Evolutionary conservation across 2,888 invertebrate genomes (phyloP), one percentile per base, ranked within the genome.

Genomic region (Eristalis intricaria): DNA sequence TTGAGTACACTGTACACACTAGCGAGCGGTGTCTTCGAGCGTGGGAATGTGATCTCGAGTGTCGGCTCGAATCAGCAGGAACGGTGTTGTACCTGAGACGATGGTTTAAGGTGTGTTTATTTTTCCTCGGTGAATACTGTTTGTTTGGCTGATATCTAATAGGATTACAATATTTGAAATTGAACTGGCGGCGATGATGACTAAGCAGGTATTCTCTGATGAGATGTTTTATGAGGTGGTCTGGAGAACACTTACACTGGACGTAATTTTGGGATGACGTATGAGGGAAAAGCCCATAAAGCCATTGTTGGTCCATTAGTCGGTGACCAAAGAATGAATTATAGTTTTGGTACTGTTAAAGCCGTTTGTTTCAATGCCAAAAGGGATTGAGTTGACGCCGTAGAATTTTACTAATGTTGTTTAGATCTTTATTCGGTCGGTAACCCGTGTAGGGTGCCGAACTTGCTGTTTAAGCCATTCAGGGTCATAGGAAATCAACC

Each of bases 31-130:
- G 69, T 60, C 75, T 26, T 35, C 65, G 50, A 87, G 19, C 87
- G 87, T 87, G 87, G 87, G 87, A 87, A 87, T 50, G 64, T 70
- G 35, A 29, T 35, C 79, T 69, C 29, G 74, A 75, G 81, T 32
- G 63, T 38, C 64, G 79, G 74, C 60, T 63, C 64, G 69, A 26
- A 19, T 50, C 60, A 29, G 60, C 26, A 1, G 26, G 26, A 58
- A 11, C 15, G 2, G 15, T 19, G 43, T 32, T 66, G 26, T 84
- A 75, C 84, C 80, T 84, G 66, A 23, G 10, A 10, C 11, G 64
- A 69, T 74, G n/a, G 15, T 64, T 40, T 75, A 13, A n/a, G 50
- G 63, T 69, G 56, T 81, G 69, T 81, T 81, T 75, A 19, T 65
- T 58, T 80, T 56, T 60, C 40, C 66, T 56, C 56, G 32, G 64